Conservation (phyloP, 2,113 vertebrate genomes). For the Ceratotherium simum region DNA sequence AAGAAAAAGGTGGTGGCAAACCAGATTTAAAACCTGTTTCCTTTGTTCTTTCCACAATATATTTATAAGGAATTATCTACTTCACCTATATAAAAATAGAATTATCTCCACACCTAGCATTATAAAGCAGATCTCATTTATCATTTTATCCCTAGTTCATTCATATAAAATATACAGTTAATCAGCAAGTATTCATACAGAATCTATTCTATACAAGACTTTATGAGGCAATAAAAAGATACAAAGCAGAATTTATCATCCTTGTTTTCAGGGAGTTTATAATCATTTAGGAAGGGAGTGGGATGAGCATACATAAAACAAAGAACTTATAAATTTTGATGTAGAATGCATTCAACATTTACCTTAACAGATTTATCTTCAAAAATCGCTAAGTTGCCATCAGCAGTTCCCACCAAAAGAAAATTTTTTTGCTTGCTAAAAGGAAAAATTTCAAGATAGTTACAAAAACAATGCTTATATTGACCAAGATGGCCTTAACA, state of each 20-base stretch:
- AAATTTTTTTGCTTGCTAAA: slow-evolving; percentile 93
- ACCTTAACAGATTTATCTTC: slow-evolving; percentile 95
- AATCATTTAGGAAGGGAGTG: neutral
- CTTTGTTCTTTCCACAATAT: neutral
- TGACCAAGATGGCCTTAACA: neutral
- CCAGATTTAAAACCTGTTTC: neutral
- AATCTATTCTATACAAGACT: neutral
- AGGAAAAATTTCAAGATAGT: slow-evolving; percentile 69
- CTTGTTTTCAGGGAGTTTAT: neutral
- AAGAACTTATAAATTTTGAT: slow-evolving; percentile 15
- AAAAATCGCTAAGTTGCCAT: slow-evolving; percentile 93
- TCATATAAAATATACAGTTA: neutral
- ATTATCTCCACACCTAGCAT: neutral
- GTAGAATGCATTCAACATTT: slow-evolving; percentile 64
- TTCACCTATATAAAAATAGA: neutral
- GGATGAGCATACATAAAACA: neutral
- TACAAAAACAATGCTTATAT: neutral
- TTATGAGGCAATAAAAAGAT: slow-evolving; percentile 3
- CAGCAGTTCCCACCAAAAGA: slow-evolving; percentile 94
- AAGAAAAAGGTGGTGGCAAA: neutral
- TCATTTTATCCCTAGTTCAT: neutral
- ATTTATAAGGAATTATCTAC: slow-evolving; percentile 35
- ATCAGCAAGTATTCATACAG: neutral
- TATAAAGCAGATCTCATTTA: slow-evolving; percentile 4
- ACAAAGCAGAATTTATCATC: neutral